Base-by-base conservation (phyloP, 2,888 invertebrate genomes). In the Trissolcus japonicus region DNA sequence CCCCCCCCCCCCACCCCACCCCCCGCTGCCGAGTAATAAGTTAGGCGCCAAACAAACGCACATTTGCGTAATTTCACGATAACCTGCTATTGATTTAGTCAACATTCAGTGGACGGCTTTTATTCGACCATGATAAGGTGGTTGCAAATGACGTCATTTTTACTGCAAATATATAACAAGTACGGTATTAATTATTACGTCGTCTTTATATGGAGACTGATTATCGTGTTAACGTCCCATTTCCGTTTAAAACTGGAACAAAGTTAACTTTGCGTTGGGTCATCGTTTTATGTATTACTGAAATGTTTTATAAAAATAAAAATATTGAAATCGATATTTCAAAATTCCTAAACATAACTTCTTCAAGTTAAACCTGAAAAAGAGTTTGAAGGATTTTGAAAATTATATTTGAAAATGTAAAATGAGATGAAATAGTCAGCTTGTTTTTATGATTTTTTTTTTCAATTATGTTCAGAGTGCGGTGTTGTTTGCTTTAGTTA, bases 91-190 rank as follows among this genome's bases (percentile, higher is more conserved):
- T 54, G 59, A 68, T 68, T 68, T 29, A 60, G 29, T 29, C 53
- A 51, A 60, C 54, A 19, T 68, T 60, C 43, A 60, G 60, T 46
- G 14, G 14, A 35, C 13, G 29, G 11, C 55, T 50, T 57, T 43
- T 53, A 68, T 59, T 57, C 51, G 19, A 43, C 17, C 46, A 53
- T 41, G 60, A 68, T 68, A 68, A 68, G 59, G 59, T 46, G 54
- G 53, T 53, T 41, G 46, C n/a, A 67, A 59, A 59, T 67, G 66
- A 66, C 66, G 66, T 66, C 66, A 66, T 25, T 41, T 57, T 40
- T 19, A 50, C 17, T 21, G n/a, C 55, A 16, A 66, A 57, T 35
- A 35, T 11, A 11, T 9, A 35, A 2, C 9, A n/a, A n/a, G 41
- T 53, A 50, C 40, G 13, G 17, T 43, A 35, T 57, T 41, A 40